Percentiles rank a stretch among this genome's conserved stretches.
phyloP scores from a whole-genome alignment of 1,140 invertebrate genomes.

The Ceratina australensis region DNA sequence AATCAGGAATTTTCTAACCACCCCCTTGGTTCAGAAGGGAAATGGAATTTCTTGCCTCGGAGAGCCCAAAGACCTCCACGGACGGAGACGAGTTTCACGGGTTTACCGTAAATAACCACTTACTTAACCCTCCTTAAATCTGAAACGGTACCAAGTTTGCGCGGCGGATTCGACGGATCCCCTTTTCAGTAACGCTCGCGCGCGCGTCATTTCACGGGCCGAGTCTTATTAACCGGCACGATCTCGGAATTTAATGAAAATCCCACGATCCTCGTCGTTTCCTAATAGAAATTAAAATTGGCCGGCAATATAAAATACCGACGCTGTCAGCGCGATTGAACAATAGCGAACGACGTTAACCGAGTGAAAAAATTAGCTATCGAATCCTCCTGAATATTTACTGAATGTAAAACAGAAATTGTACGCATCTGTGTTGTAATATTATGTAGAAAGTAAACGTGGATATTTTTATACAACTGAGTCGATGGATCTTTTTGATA shows the following conservation, averaged over 20 bases:
- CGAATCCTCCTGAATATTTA: too few species aligned
- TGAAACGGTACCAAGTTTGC: constrained; percentile 28
- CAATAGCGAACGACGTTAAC: neutral
- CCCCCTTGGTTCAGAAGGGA: neutral
- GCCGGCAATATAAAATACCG: too few species aligned
- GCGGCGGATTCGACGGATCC: neutral
- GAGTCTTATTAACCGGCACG: constrained; percentile 26
- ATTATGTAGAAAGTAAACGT: too few species aligned
- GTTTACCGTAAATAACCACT: constrained; percentile 48
- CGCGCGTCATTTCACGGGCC: neutral
- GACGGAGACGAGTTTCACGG: constrained; percentile 21
- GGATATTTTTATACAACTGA: too few species aligned
- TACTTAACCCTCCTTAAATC: constrained; percentile 39
- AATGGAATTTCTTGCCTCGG: constrained; percentile 27
- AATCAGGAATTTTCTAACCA: constrained; percentile 44
- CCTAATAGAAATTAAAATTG: constrained; percentile 16
- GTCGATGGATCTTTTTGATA: too few species aligned
- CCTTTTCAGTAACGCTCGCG: constrained; percentile 2
- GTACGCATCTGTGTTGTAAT: too few species aligned
- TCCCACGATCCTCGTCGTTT: neutral
- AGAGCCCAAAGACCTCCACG: neutral
- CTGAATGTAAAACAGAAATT: too few species aligned
- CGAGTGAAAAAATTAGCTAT: too few species aligned
- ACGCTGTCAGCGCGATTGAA: neutral
- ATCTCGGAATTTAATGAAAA: constrained; percentile 35